Evolutionary conservation across 2,888 invertebrate species (phyloP), one percentile per base, ranked within the genome.

Genomic region (Tipula confusa): DNA sequence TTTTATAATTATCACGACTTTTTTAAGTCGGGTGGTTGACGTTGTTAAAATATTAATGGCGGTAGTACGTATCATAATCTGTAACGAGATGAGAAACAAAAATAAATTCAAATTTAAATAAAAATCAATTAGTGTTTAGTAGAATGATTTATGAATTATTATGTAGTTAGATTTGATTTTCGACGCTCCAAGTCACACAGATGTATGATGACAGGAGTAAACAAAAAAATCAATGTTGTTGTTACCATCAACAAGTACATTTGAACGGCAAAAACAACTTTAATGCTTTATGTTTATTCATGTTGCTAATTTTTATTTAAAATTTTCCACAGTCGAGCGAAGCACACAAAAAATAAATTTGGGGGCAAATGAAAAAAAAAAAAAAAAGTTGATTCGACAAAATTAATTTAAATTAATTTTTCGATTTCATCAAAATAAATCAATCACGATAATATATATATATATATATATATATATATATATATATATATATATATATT

Each of bases 31-130:
- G 11, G 64, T 64, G n/a, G 43, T 43, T 64, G 24, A 7, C 11
- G 18, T 64, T 64, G 64, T 18, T 64, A 64, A 24, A 64, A 64
- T 64, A 18, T 64, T 64, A 24, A 11, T 64, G 64, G 24, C 64
- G 64, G 18, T 64, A 64, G 64, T 64, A 64, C 64, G 64, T 64
- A 64, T 64, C 64, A 64, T 64, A 64, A 64, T 64, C 64, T 64
- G 64, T 64, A 64, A 64, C 24, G 64, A 64, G 24, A 64, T 7
- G 1, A 64, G 5, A 43, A 24, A 64, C n/a, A 64, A 18, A 64
- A 64, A 64, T 9, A 64, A 64, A 64, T n/a, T 1, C 64, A 64
- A 31, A 64, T 64, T 64, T 24, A 64, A 64, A n/a, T n/a, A n/a
- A n/a, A n/a, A n/a, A n/a, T n/a, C n/a, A n/a, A n/a, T n/a, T n/a